Percentiles rank a stretch among this genome's conserved stretches.
Conservation (phyloP, 2,888 invertebrate genomes). For the Eulithis testata region DNA sequence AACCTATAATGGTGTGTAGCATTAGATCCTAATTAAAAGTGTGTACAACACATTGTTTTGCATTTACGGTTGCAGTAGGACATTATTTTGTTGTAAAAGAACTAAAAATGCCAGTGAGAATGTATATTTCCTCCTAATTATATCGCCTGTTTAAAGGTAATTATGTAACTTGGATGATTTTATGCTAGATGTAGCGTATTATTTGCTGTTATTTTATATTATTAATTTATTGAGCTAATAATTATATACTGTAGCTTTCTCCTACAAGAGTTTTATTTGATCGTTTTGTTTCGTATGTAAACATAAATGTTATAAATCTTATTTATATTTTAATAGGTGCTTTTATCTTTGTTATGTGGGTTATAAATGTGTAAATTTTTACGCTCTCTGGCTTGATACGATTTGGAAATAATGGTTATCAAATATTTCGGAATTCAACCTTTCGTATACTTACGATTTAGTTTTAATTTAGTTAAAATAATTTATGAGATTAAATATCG, state of each 20-base stretch:
- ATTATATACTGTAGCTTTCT: conserved; percentile 1
- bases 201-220: conserved; percentile 24
- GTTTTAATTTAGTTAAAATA: conserved; percentile 14
- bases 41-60: conserved; percentile 11
- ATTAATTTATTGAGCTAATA: conserved; percentile 14
- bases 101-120: conserved; percentile 7
- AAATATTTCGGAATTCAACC: conserved; percentile 15
- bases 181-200: conserved; percentile 20
- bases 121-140: conserved; percentile 10
- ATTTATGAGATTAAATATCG: conserved; percentile 33
- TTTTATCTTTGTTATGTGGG: conserved; percentile 17
- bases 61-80: conserved; percentile 28
- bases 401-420: conserved; percentile 15
- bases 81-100: neutral
- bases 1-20: conserved; percentile 2
- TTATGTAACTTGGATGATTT: conserved; percentile 19
- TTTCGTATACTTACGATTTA: conserved; percentile 5
- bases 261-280: conserved; percentile 16
- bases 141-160: conserved; percentile 16
- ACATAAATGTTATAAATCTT: conserved; percentile 19
- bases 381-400: conserved; percentile 27
- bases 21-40: neutral
- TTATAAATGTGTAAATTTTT: conserved; percentile 18
- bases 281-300: conserved; percentile 18
- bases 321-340: conserved; percentile 21